These are phyloP conservation scores for Ostrea denselamellosa DNA, from an alignment of 1,140 invertebrate species.

Conservation along the genomic window DNA sequence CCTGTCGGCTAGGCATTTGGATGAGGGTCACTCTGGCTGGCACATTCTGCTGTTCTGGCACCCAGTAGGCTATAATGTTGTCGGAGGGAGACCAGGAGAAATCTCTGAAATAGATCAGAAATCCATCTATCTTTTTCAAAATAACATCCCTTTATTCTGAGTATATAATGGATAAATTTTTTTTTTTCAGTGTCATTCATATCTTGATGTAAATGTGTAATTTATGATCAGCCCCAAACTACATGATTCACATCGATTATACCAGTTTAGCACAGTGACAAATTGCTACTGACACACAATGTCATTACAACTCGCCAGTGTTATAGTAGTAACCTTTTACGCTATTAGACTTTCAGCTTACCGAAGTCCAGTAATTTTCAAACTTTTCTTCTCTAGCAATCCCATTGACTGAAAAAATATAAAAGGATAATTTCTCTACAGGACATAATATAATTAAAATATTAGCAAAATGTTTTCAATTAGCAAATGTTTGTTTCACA, in stretches of 20 bases:
- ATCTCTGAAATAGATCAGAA: slow-evolving; percentile 81
- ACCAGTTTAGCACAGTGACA: too few species aligned
- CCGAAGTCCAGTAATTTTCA: slow-evolving; percentile 93
- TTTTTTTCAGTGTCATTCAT: too few species aligned
- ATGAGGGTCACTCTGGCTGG: slow-evolving; percentile 81
- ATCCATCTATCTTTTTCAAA: background rate
- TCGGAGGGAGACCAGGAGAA: slow-evolving; percentile 99
- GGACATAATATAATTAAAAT: too few species aligned
- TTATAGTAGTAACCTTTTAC: background rate
- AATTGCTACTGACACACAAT: background rate
- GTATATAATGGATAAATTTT: slow-evolving; percentile 1
- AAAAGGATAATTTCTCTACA: slow-evolving; percentile 42
- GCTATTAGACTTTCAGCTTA: slow-evolving; percentile 75
- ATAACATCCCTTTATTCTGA: background rate
- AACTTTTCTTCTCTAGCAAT: slow-evolving; percentile 95
- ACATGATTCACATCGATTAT: too few species aligned
- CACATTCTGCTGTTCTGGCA: slow-evolving; percentile 91
- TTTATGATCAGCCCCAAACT: too few species aligned
- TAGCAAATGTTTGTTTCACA: background rate
- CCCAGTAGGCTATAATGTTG: slow-evolving; percentile 98
- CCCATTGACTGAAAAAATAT: slow-evolving; percentile 89
- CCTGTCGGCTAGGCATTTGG: slow-evolving; percentile 86
- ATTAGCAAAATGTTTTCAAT: background rate
- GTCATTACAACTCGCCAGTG: background rate
- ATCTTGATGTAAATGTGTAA: too few species aligned